Percentiles rank a stretch among this genome's conserved stretches.
These are phyloP conservation scores for Pimephales promelas DNA, from an alignment of 2,113 vertebrate genomes.

Conservation along the genomic window DNA sequence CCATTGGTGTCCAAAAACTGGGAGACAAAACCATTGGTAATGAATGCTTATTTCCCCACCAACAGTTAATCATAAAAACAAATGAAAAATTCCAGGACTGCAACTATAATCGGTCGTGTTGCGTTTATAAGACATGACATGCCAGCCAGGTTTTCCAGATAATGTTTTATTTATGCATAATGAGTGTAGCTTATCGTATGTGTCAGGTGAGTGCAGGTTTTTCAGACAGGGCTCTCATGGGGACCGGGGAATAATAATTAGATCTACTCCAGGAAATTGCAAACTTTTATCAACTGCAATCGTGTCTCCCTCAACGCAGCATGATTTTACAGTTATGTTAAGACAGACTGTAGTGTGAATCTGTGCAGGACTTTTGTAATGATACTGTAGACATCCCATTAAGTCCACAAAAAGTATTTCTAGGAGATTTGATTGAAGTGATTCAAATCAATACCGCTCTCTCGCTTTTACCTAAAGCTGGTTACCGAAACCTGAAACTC, in stretches of 20 bases:
- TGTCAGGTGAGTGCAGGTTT: conserved; percentile 61
- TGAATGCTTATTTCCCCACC: not conserved
- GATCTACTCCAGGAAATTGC: conserved; percentile 46
- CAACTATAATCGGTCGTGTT: not conserved
- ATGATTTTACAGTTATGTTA: conserved; percentile 24
- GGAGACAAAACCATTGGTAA: conserved; percentile 10
- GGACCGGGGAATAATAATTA: conserved; percentile 59
- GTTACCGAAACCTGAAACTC: conserved; percentile 33
- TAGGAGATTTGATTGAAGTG: not conserved
- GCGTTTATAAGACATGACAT: conserved; percentile 36
- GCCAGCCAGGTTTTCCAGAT: conserved; percentile 41
- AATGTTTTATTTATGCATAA: conserved; percentile 62
- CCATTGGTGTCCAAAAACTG: not conserved
- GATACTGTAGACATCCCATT: not conserved
- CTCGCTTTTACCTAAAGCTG: conserved; percentile 31
- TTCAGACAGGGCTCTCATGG: conserved; percentile 44
- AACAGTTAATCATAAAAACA: conserved; percentile 32
- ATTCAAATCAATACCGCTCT: conserved; percentile 16
- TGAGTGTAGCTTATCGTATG: conserved; percentile 56
- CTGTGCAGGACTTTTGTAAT: conserved; percentile 11
- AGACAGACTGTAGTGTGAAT: not conserved
- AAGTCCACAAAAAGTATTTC: conserved; percentile 23
- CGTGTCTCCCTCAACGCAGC: conserved; percentile 6
- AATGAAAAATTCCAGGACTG: conserved; percentile 31
- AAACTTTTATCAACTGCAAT: conserved; percentile 50